These are phyloP conservation scores for Gadopsis marmoratus DNA, from an alignment of 2,797 vertebrate genomes.

Conservation along the genomic window DNA sequence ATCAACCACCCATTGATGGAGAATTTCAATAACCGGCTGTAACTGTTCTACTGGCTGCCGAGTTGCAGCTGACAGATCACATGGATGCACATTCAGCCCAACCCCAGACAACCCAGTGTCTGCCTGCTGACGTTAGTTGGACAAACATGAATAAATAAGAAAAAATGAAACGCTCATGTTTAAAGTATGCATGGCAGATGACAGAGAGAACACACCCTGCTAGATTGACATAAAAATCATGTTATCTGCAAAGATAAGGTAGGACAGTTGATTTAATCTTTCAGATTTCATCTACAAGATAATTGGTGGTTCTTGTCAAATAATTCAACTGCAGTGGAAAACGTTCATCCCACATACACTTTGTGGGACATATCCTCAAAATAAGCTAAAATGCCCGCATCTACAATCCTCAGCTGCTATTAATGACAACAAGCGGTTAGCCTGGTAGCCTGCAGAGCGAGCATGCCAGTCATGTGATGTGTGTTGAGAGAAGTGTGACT, in stretches of 20 bases:
- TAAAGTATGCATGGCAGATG: not conserved
- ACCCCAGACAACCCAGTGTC: not conserved
- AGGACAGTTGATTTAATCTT: not conserved
- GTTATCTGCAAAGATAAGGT: constrained; percentile 20
- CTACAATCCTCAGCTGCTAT: not conserved
- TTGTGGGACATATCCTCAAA: not conserved
- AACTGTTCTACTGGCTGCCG: constrained; percentile 9
- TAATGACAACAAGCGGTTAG: constrained; percentile 3
- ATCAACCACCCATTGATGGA: constrained; percentile 17
- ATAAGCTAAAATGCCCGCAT: not conserved
- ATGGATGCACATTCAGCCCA: constrained; percentile 13
- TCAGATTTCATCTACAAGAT: too few species aligned
- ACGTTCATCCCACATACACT: not conserved
- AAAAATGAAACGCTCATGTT: not conserved
- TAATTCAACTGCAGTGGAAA: not conserved
- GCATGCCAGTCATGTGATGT: constrained; percentile 56
- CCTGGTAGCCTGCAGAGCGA: constrained; percentile 9
- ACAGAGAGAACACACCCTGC: not conserved
- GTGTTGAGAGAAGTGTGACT: constrained; percentile 16
- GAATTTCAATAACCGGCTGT: not conserved
- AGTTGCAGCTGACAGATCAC: constrained; percentile 36
- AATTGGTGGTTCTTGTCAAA: too few species aligned
- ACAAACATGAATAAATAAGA: not conserved
- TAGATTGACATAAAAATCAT: not conserved
- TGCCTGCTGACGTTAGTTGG: not conserved